These are phyloP conservation scores for Spinus pinus DNA, from an alignment of 2,797 vertebrate genomes.

Conservation along the genomic window DNA sequence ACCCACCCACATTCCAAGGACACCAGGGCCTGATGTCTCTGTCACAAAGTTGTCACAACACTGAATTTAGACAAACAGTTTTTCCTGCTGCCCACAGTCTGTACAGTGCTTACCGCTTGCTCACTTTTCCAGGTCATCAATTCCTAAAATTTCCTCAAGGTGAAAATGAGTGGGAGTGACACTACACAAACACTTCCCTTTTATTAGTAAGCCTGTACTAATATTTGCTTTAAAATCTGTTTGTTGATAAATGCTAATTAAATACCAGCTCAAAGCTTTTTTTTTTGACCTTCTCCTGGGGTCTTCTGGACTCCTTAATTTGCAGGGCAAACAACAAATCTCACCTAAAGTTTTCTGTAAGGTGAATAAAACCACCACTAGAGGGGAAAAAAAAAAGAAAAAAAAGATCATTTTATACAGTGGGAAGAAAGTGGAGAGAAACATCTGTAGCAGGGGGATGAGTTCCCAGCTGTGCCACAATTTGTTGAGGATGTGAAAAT, in stretches of 20 bases:
- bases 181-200: not conserved
- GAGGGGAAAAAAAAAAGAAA: fast-evolving
- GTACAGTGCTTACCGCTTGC: not conserved
- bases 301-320: not conserved
- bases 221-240: conserved; percentile 27
- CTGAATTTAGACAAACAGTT: conserved; percentile 44
- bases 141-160: conserved; percentile 30
- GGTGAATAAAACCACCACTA: not conserved
- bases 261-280: not conserved
- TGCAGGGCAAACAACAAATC: not conserved
- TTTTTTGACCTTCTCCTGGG: not conserved
- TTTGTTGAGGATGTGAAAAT: not conserved
- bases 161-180: conserved; percentile 39
- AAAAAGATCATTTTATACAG: not conserved
- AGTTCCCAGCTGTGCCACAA: not conserved
- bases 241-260: conserved; percentile 39
- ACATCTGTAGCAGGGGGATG: not conserved
- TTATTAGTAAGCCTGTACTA: conserved; percentile 8
- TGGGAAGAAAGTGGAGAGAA: not conserved
- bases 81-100: conserved; percentile 44
- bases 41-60: conserved; percentile 25
- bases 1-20: conserved; percentile 25
- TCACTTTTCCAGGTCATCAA: conserved; percentile 53
- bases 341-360: not conserved
- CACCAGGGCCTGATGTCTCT: not conserved